A percentile compares a stretch with the other conserved stretches of the same genome.
phyloP scores from a whole-genome alignment of 2,888 invertebrate genomes.

The Cremastobaeus sp. region DNA sequence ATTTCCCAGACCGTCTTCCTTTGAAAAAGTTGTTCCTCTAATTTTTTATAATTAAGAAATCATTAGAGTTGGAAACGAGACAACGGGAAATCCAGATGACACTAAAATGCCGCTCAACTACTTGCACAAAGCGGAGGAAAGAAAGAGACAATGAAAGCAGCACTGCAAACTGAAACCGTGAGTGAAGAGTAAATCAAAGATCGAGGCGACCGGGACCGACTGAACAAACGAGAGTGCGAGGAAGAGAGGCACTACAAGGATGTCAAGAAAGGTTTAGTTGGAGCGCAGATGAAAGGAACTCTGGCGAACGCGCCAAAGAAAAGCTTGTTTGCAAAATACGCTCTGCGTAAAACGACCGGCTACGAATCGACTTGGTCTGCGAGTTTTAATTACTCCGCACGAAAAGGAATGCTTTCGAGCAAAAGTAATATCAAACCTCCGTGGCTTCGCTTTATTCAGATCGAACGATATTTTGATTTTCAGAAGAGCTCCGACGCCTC shows the following conservation, averaged over 20 bases:
- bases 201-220: slow-evolving; percentile 14
- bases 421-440: slow-evolving; percentile 24
- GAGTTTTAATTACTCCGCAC: slow-evolving; percentile 73
- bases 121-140: slow-evolving; percentile 10
- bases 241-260: slow-evolving; percentile 1
- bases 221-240: slow-evolving; percentile 5
- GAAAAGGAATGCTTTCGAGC: slow-evolving; percentile 49
- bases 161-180: slow-evolving; percentile 11
- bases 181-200: slow-evolving; percentile 35
- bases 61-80: too few relatives aligned
- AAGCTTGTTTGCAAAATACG: slow-evolving; percentile 70
- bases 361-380: slow-evolving; percentile 63
- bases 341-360: slow-evolving; percentile 65
- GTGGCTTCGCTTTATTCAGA: slow-evolving; percentile 2
- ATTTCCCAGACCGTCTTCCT: too few relatives aligned
- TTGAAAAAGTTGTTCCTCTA: too few relatives aligned
- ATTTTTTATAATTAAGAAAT: too few relatives aligned
- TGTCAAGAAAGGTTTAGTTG: slow-evolving; percentile 37
- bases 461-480: slow-evolving; percentile 42
- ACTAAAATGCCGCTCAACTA: slow-evolving; percentile 22
- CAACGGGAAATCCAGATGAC: too few relatives aligned
- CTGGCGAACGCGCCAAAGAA: slow-evolving; percentile 38
- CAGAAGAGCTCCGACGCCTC: slow-evolving; percentile 19
- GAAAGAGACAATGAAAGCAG: slow-evolving; percentile 21
- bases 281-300: slow-evolving; percentile 43